Evolutionary conservation across 2,113 vertebrate species (phyloP), one percentile per base, ranked within the genome.

Genomic region (Speoplatyrhinus poulsoni): DNA sequence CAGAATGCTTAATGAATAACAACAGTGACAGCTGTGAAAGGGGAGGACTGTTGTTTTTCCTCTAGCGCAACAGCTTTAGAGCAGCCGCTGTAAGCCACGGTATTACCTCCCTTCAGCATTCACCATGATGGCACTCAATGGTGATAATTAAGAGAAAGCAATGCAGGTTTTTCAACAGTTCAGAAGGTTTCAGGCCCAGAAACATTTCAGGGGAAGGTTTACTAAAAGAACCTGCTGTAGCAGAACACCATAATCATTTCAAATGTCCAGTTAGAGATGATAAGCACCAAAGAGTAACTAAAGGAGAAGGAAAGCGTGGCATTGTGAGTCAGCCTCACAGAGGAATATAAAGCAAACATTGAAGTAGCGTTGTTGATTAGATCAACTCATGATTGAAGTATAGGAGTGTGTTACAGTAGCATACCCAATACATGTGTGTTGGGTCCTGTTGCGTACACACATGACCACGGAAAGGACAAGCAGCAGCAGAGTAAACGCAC

Each of bases 351-450:
- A 9, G 12, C 41, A 41, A 66, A 11, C 62, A 16, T 36, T 70
- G 3, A 16, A 58, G 8, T n/a, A 53, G 3, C 4, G 6, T 6
- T 33, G 47, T n/a, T 63, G 26, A 76, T 67, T 73, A 55, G n/a
- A 71, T 65, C 17, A 56, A 54, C 11, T 46, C 1, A 16, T 33
- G 17, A 56, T 58, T 65, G 46, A 10, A 63, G 41, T 62, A 60
- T 62, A 60, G 55, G n/a, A 19, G 59, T 48, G 8, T 32, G 33
- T 76, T 9, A 26, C 26, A 66, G 71, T 94, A 68, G 70, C 94
- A 89, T 86, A 99, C 98, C 94, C 90, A 0, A 95, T 95, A 48
- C 83, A 93, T 0, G 88, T 94, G 60, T 94, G 93, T 73, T 86
- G 75, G 0, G 90, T 83, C 84, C 91, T 88, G 65, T 89, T 95